These are phyloP conservation scores for Metaphire vulgaris DNA, from an alignment of 1,140 invertebrate genomes.

Conservation along the genomic window DNA sequence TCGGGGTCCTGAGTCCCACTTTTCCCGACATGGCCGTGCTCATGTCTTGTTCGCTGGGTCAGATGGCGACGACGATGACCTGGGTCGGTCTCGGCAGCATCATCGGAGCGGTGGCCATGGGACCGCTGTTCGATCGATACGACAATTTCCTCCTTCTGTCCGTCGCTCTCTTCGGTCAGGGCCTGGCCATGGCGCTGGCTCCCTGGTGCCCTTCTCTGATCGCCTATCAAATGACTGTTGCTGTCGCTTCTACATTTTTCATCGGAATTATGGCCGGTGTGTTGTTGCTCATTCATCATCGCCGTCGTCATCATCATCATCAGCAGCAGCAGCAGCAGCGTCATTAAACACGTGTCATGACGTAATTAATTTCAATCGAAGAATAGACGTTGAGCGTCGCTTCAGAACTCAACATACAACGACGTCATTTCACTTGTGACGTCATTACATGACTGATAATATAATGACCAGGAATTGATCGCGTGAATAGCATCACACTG, in stretches of 20 bases:
- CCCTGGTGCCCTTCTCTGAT: not conserved
- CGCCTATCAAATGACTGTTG: not conserved
- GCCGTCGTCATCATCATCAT: too few relatives aligned
- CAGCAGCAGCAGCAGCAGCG: too few relatives aligned
- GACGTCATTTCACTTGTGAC: too few relatives aligned
- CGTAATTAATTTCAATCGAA: too few relatives aligned
- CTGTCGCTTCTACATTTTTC: not conserved
- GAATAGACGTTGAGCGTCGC: too few relatives aligned
- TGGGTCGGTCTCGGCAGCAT: not conserved
- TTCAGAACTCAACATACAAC: too few relatives aligned
- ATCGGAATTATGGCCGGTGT: not conserved
- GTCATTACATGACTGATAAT: too few relatives aligned
- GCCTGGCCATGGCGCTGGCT: not conserved
- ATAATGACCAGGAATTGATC: too few relatives aligned
- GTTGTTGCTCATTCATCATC: too few relatives aligned
- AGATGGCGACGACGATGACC: conserved; percentile 1
- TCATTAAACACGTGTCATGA: too few relatives aligned
- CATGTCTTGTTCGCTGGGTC: not conserved
- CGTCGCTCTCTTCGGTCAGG: not conserved
- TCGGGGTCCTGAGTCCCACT: not conserved
- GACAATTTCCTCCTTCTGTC: not conserved
- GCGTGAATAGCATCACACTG: too few relatives aligned
- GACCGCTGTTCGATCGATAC: not conserved
- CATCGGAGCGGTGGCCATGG: not conserved
- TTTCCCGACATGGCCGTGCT: not conserved